These are phyloP conservation scores for Vollenhovia emeryi DNA, from an alignment of 1,140 invertebrate genomes.

Conservation along the genomic window DNA sequence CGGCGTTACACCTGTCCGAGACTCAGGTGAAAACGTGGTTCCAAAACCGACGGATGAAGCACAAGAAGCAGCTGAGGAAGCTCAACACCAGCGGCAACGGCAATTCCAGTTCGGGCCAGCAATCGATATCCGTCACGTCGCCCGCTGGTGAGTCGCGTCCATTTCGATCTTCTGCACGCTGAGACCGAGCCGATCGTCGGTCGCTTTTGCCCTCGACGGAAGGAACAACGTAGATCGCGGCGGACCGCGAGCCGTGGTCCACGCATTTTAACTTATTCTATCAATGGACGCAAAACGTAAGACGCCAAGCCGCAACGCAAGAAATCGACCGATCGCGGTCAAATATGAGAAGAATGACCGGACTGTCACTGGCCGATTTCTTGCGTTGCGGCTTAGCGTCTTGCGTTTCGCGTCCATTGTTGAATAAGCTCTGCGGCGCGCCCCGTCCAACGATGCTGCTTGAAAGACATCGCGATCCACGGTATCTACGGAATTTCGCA, in stretches of 20 bases:
- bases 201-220: not conserved
- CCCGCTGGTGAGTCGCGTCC: constrained; percentile 77
- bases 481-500: constrained; percentile 40
- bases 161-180: not conserved
- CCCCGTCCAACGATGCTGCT: not conserved
- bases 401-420: too few relatives aligned
- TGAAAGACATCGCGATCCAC: not conserved
- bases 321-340: too few relatives aligned
- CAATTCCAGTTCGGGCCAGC: constrained; percentile 70
- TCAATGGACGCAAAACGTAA: too few relatives aligned
- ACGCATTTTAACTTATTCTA: too few relatives aligned
- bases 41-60: constrained; percentile 98
- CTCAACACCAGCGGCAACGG: constrained; percentile 85
- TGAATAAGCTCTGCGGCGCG: too few relatives aligned
- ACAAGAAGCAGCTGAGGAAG: constrained; percentile 97
- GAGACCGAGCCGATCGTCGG: too few relatives aligned
- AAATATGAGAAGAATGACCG: too few relatives aligned
- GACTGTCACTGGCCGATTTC: too few relatives aligned
- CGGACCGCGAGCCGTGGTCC: too few relatives aligned
- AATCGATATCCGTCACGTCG: constrained; percentile 77
- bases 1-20: constrained; percentile 96
- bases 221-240: not conserved
- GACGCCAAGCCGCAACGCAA: too few relatives aligned
- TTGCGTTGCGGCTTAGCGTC: too few relatives aligned
- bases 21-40: constrained; percentile 99